Conservation (phyloP, 2,888 invertebrate genomes). For the Zaprionus bogoriensis region DNA sequence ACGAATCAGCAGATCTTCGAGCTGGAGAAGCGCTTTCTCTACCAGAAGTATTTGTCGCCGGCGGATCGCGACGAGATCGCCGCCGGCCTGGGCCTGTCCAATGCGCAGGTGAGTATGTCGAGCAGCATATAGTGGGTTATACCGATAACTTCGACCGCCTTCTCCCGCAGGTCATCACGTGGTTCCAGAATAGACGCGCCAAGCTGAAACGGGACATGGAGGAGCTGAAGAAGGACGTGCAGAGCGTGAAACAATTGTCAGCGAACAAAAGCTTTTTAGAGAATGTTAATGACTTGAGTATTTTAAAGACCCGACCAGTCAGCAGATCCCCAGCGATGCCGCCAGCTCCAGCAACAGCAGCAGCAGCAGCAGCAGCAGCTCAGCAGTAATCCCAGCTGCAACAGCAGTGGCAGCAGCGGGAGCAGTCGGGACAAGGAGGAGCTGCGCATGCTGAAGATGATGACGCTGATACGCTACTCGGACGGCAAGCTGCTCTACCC, state of each 20-base stretch:
- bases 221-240: constrained; percentile 97
- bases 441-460: constrained; percentile 81
- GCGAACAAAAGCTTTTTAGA: constrained; percentile 95
- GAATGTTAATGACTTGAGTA: constrained; percentile 95
- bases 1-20: constrained; percentile 99
- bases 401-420: constrained; percentile 45
- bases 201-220: constrained; percentile 98
- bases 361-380: constrained; percentile 29
- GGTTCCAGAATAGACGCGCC: constrained; percentile 97
- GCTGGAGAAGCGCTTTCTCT: constrained; percentile 97
- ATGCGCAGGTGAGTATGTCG: constrained; percentile 89
- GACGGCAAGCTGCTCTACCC: constrained; percentile 66
- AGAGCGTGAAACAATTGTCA: constrained; percentile 93
- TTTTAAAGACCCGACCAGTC: constrained; percentile 94
- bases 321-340: constrained; percentile 72
- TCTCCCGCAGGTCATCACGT: constrained; percentile 91
- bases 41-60: constrained; percentile 98
- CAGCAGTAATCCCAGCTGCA: constrained; percentile 1
- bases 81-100: constrained; percentile 94
- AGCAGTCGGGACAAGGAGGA: constrained; percentile 81
- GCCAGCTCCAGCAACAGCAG: constrained; percentile 39
- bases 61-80: constrained; percentile 99
- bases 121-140: background rate
- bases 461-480: constrained; percentile 81
- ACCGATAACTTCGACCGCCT: background rate